Base-by-base conservation (phyloP, 2,797 vertebrate species). In the Leuciscus waleckii region DNA sequence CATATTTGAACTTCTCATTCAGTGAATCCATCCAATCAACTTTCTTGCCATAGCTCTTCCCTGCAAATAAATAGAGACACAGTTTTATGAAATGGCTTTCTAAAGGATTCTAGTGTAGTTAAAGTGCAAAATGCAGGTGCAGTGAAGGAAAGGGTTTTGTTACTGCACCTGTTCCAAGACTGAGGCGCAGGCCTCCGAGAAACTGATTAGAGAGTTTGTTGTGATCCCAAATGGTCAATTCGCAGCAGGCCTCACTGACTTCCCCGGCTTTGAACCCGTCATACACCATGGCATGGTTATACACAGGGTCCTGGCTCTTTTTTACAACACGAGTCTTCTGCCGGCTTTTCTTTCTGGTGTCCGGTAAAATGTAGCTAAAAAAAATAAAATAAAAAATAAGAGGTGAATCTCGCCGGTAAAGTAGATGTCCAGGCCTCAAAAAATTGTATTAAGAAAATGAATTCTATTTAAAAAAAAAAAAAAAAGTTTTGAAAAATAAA, bases 201-300 rank as follows among this genome's bases (percentile, higher is more conserved):
- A 92, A 92, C 88, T 92, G 91, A 86, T 92, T 92, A 83, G 90
- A 82, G 41, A 92, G 89, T 14, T 79, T 90, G 85, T 91, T 90
- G 78, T 88, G 88, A 79, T 92, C 90, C 92, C 92, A 92, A 37
- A 91, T 81, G 2, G 89, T 88, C 77, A 92, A 82, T 81, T 92
- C 91, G 9, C 90, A 91, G 86, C 90, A 92, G 65, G 90, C 91
- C 80, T 92, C 91, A 5, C 54, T 73, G 69, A 91, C 86, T 77
- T 92, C 91, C 3, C 85, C 88, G 4, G 46, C 17, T 49, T 75
- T 84, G 79, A 92, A 92, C 17, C 92, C 92, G 21, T 92, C 90
- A 41, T 92, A 92, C 71, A 92, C 92, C 91, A 92, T 92, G 41
- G 90, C 88, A 56, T 92, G 92, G 86, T 92, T 92, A 61, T 89